Evolutionary conservation across 1,140 invertebrate genomes (phyloP), one percentile per base, ranked within the genome.

Genomic region (Papilio dardanus): DNA sequence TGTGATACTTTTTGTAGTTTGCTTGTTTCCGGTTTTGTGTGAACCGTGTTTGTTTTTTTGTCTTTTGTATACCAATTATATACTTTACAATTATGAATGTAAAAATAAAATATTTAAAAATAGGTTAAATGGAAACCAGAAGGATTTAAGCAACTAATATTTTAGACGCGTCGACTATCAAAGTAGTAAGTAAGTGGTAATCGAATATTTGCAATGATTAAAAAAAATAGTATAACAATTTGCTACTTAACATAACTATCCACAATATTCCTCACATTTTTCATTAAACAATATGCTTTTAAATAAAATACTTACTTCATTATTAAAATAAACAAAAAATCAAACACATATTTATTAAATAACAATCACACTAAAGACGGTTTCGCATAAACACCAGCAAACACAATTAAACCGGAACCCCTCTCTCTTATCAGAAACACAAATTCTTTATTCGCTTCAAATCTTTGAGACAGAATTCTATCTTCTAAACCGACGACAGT

Each of bases 401-500:
- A 93, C 12, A 95, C 75, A 31, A 94, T 92, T 37, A 89, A 85
- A 79, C 87, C 86, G 7, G 89, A 87, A 54, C 77, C 79, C 75
- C 90, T 93, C 65, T 94, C 91, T 33, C 88, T 81, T 37, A 95
- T 92, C 40, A 94, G 77, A 81, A 92, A 95, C 24, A 92, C 88
- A 69, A 95, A 95, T 40, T 94, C 94, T 79, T 90, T 93, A 76
- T 94, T 94, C 0, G 94, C 94, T 78, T 90, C 89, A 74, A 95
- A 93, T 42, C 90, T 85, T 28, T 92, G 93, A 8, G 92, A 91
- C 21, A 93, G 82, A 3, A 90, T 85, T 75, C 94, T 93, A 73
- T 94, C 92, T 82, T 92, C 87, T 76, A 94, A 86, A 3, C 96
- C 95, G 79, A 96, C 95, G n/a, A 95, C 95, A 4, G 90, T 92